Percentiles rank a stretch among this genome's conserved stretches.
These are phyloP conservation scores for Agapostemon virescens DNA, from an alignment of 2,888 invertebrate species.

Conservation along the genomic window DNA sequence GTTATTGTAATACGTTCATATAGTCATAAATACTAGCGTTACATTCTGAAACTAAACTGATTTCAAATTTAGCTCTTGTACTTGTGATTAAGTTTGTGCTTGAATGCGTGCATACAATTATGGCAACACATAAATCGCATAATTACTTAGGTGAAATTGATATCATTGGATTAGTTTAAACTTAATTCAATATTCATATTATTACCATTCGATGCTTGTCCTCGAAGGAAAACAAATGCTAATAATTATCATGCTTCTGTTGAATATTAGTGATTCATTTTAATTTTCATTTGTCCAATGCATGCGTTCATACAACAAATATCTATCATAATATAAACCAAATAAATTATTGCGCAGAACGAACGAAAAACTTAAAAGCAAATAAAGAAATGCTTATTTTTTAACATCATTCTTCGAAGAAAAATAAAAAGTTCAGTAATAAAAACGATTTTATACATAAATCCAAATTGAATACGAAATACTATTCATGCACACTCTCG, in stretches of 20 bases:
- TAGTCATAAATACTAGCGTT: neutral
- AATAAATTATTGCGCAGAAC: neutral
- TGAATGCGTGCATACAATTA: neutral
- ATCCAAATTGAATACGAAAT: neutral
- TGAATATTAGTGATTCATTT: neutral
- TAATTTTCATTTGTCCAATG: neutral
- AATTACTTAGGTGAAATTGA: conserved; percentile 11
- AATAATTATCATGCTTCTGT: neutral
- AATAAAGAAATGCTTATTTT: too few relatives aligned
- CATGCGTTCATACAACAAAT: neutral
- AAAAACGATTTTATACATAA: neutral
- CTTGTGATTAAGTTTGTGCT: neutral
- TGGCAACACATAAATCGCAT: neutral
- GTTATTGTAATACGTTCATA: too few relatives aligned
- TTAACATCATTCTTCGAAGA: neutral
- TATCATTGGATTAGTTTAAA: neutral
- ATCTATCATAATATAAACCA: neutral
- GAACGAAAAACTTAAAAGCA: neutral
- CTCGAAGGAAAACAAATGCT: neutral
- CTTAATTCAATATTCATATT: neutral
- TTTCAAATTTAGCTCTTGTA: neutral
- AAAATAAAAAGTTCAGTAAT: neutral
- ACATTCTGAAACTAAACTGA: neutral
- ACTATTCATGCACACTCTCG: too few relatives aligned
- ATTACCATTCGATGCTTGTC: neutral